These are phyloP conservation scores for Stenolophus ochropezus DNA, from an alignment of 2,888 invertebrate genomes.

Conservation along the genomic window DNA sequence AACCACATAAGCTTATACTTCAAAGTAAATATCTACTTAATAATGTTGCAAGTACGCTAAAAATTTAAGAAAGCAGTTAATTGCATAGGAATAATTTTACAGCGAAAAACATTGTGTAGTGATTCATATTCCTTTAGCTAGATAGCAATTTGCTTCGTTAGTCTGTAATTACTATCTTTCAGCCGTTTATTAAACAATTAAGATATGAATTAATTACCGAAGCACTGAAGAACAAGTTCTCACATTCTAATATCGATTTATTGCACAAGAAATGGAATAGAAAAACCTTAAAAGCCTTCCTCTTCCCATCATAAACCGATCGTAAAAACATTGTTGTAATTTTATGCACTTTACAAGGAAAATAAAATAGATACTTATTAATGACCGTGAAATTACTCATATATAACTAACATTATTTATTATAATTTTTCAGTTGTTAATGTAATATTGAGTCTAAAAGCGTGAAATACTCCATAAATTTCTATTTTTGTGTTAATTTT, in stretches of 20 bases:
- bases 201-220: conserved; percentile 36
- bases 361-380: conserved; percentile 10
- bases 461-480: too few species aligned
- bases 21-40: neutral
- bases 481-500: too few species aligned
- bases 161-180: conserved; percentile 29
- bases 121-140: conserved; percentile 5
- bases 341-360: conserved; percentile 5
- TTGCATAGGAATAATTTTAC: neutral
- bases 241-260: conserved; percentile 37
- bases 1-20: neutral
- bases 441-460: too few species aligned
- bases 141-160: conserved; percentile 35
- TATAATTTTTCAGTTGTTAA: too few species aligned
- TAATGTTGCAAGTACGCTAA: neutral
- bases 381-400: too few species aligned
- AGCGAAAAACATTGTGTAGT: neutral
- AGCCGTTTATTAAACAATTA: conserved; percentile 40
- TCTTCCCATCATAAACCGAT: neutral
- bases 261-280: conserved; percentile 23
- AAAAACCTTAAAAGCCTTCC: conserved; percentile 7
- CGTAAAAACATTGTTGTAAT: conserved; percentile 37
- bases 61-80: neutral
- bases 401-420: too few species aligned
- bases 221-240: conserved; percentile 35